Percentiles rank a stretch among this genome's conserved stretches.
phyloP scores from a whole-genome alignment of 2,888 invertebrate species.

The Polydrusus pterygomalis region DNA sequence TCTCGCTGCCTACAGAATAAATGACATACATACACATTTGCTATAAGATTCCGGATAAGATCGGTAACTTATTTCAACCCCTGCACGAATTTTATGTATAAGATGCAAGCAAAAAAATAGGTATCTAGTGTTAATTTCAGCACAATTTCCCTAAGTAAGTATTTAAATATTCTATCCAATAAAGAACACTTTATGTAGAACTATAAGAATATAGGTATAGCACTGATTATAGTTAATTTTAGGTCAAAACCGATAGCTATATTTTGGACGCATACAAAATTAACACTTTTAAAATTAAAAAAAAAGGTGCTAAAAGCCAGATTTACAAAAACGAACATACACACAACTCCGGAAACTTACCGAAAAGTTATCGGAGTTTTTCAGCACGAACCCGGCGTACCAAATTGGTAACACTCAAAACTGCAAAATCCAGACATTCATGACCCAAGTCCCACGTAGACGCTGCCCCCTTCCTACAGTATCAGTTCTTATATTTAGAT shows the following conservation, averaged over 20 bases:
- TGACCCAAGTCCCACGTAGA: slow-evolving; percentile 63
- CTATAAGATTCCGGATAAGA: too few species aligned
- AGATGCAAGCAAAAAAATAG: too few species aligned
- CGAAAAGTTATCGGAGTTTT: slow-evolving; percentile 57
- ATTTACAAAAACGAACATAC: slow-evolving; percentile 11
- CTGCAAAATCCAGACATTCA: slow-evolving; percentile 68
- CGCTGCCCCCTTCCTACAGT: slow-evolving; percentile 68
- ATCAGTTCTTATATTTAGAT: slow-evolving; percentile 76
- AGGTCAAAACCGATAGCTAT: neutral
- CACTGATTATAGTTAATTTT: neutral
- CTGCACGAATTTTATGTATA: too few species aligned
- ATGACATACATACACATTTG: too few species aligned
- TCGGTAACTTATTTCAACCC: too few species aligned
- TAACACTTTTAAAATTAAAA: neutral
- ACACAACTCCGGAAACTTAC: slow-evolving; percentile 54
- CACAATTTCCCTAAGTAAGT: neutral
- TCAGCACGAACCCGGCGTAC: slow-evolving; percentile 55
- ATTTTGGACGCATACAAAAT: neutral
- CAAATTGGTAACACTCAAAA: slow-evolving; percentile 67
- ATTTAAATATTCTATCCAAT: neutral
- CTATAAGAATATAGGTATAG: neutral
- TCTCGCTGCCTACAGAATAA: too few species aligned
- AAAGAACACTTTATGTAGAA: neutral
- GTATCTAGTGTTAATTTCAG: too few species aligned
- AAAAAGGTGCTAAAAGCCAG: neutral